These are phyloP conservation scores for Coryphaenoides rupestris DNA, from an alignment of 2,113 vertebrate species.

Conservation along the genomic window DNA sequence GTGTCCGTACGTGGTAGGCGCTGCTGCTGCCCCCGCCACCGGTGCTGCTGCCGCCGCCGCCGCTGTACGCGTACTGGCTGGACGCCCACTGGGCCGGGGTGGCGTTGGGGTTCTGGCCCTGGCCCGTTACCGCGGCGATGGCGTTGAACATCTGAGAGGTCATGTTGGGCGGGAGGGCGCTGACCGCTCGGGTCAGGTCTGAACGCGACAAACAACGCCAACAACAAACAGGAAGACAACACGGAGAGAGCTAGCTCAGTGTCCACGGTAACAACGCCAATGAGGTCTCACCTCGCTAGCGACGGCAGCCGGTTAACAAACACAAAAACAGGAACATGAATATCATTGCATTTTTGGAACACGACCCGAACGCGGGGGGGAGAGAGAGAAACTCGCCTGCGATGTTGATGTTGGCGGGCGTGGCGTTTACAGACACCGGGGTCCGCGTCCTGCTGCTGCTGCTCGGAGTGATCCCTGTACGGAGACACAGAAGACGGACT, in stretches of 20 bases:
- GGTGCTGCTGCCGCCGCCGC: constrained; percentile 66
- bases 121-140: constrained; percentile 80
- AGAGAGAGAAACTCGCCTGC: constrained; percentile 66
- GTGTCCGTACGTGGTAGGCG: constrained; percentile 76
- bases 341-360: neutral
- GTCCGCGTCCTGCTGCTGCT: constrained; percentile 83
- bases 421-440: constrained; percentile 82
- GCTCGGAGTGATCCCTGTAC: constrained; percentile 82
- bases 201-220: constrained; percentile 20
- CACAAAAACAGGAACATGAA: too few relatives aligned
- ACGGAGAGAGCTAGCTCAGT: too few relatives aligned
- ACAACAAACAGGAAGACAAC: too few relatives aligned
- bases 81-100: constrained; percentile 83
- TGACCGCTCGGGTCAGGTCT: constrained; percentile 87
- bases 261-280: too few relatives aligned
- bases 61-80: constrained; percentile 82
- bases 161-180: constrained; percentile 84
- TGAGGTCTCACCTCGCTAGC: too few relatives aligned
- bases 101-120: constrained; percentile 83
- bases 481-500: too few relatives aligned
- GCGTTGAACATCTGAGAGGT: constrained; percentile 89
- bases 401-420: constrained; percentile 83
- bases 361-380: too few relatives aligned
- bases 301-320: too few relatives aligned
- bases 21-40: constrained; percentile 76